Percentiles rank a stretch among this genome's conserved stretches.
Conservation (phyloP, 1,140 invertebrate species). For the Danaus melanippus region DNA sequence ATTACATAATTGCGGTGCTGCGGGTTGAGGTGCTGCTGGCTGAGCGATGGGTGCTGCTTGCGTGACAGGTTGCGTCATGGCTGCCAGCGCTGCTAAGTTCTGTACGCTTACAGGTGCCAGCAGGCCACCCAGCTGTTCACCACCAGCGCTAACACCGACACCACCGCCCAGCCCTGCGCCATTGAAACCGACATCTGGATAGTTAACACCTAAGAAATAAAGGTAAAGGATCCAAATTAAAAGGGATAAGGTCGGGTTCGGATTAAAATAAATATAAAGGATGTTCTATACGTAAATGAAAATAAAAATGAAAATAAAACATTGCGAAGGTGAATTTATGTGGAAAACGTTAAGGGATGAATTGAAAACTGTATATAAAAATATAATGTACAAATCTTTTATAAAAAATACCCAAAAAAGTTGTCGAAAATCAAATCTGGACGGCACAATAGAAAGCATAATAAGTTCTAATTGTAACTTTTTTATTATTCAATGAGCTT, state of each 20-base stretch:
- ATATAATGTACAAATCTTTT: too few relatives aligned
- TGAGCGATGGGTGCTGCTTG: slow-evolving; percentile 74
- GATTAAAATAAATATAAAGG: neutral
- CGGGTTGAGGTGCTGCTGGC: slow-evolving; percentile 60
- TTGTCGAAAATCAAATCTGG: too few relatives aligned
- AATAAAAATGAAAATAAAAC: slow-evolving; percentile 14
- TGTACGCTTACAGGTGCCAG: slow-evolving; percentile 89
- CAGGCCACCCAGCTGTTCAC: slow-evolving; percentile 73
- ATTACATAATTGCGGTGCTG: slow-evolving; percentile 70
- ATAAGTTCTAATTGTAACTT: slow-evolving; percentile 30
- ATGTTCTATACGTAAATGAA: slow-evolving; percentile 6
- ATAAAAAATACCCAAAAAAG: too few relatives aligned
- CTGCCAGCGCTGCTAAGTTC: slow-evolving; percentile 90
- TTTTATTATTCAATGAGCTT: slow-evolving; percentile 29
- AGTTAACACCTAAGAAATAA: slow-evolving; percentile 56
- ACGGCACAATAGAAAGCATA: slow-evolving; percentile 25
- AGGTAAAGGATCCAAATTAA: slow-evolving; percentile 8
- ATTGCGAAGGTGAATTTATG: neutral
- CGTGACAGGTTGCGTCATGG: slow-evolving; percentile 80
- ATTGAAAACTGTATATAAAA: too few relatives aligned
- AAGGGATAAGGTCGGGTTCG: slow-evolving; percentile 4
- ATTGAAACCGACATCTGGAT: slow-evolving; percentile 68
- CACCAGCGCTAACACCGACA: slow-evolving; percentile 25
- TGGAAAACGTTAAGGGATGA: too few relatives aligned
- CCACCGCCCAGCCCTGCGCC: slow-evolving; percentile 69